Conservation (phyloP, 2,888 invertebrate species). For the Lucinisca nassula region DNA sequence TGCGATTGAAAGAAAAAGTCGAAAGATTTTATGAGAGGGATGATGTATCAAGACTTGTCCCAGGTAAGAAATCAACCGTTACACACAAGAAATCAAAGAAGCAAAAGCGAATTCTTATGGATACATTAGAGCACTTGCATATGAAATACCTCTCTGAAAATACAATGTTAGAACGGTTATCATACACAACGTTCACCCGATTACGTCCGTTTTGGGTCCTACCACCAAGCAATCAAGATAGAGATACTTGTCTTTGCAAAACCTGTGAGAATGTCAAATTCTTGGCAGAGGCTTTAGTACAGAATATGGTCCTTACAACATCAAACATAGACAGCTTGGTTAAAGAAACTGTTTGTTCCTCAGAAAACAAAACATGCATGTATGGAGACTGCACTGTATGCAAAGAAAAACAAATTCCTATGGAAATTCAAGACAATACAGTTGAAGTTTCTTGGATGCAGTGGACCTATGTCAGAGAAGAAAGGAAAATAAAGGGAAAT, state of each 20-base stretch:
- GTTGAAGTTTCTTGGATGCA: constrained; percentile 28
- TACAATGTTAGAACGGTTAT: not conserved
- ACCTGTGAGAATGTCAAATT: constrained; percentile 46
- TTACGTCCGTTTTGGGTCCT: constrained; percentile 63
- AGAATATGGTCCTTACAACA: not conserved
- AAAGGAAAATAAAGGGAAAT: constrained; percentile 21
- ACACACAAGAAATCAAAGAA: constrained; percentile 15
- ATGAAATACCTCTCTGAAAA: constrained; percentile 44
- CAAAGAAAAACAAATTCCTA: not conserved
- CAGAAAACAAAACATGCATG: constrained; percentile 14
- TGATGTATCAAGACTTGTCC: constrained; percentile 20
- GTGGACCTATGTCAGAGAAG: constrained; percentile 34
- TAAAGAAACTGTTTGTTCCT: not conserved
- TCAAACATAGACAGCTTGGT: not conserved
- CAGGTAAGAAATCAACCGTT: constrained; percentile 27
- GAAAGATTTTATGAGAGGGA: constrained; percentile 26
- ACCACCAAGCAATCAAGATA: constrained; percentile 41
- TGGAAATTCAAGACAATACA: not conserved
- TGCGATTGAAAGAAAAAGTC: constrained; percentile 5
- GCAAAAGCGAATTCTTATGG: constrained; percentile 22
- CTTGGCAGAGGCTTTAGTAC: constrained; percentile 21
- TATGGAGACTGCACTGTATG: too few relatives aligned
- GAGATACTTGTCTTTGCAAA: constrained; percentile 64
- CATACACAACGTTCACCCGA: constrained; percentile 44
- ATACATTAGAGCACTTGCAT: constrained; percentile 20